Evolutionary conservation across 2,113 vertebrate species (phyloP), one percentile per base, ranked within the genome.

Genomic region (Urocynchramus pylzowi): DNA sequence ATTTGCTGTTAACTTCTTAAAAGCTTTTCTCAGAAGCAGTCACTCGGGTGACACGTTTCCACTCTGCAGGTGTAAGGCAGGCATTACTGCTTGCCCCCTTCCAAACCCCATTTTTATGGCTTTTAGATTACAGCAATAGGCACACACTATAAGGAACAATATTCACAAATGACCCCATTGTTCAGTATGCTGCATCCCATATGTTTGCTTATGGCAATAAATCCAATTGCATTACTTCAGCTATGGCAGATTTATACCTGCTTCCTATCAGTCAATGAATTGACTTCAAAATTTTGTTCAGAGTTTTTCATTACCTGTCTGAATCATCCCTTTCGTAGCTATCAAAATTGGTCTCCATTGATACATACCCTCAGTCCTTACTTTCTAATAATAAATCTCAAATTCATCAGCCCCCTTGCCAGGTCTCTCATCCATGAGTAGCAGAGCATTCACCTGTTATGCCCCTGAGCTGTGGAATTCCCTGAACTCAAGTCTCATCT

Each of bases 381-480:
- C 91, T 97, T 97, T 98, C 95, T 96, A 97, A 97, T 96, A 98
- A 97, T 98, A 98, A 98, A 98, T 97, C 97, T 97, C 94, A 98
- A 98, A 98, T 97, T 97, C 97, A 97, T 98, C 98, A 98, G 79
- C 70, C 89, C 78, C 92, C 86, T 97, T 97, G 97, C 98, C 94
- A 95, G 89, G 90, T 81, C 84, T 97, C 94, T 98, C 95, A 97
- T 94, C 94, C 97, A 93, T 96, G 97, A 86, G 97, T 93, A 98
- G 85, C 91, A 95, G 97, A 98, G 97, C 98, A 96, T 98, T 98
- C 97, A 98, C 96, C 95, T 97, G 91, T 87, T 93, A 87, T 90
- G 81, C 71, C 96, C 95, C 93, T 60, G 60, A 97, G 94, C 92
- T 90, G 47, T 95, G 96, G 97, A 97, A 97, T 97, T 97, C 96